Percentiles rank a stretch among this genome's conserved stretches.
These are phyloP conservation scores for Australoheros scitulus DNA, from an alignment of 2,113 vertebrate species.

Conservation along the genomic window DNA sequence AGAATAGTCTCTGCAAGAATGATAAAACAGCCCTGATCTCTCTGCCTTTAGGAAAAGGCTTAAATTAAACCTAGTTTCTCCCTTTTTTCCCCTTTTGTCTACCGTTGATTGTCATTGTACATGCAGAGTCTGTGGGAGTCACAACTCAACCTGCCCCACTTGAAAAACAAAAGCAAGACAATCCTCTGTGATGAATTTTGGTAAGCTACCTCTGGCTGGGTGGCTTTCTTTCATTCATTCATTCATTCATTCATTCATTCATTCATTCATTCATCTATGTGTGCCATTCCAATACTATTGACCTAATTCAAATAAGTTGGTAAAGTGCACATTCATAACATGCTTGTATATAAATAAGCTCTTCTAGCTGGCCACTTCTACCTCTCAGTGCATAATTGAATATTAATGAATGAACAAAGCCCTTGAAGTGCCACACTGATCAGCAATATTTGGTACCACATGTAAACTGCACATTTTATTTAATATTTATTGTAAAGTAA, in stretches of 20 bases:
- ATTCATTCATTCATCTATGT: no score
- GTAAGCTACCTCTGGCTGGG: no score
- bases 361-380: not conserved
- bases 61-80: not conserved
- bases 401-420: not conserved
- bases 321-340: not conserved
- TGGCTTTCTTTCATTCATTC: no score
- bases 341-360: not conserved
- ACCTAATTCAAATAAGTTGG: slow-evolving; percentile 13
- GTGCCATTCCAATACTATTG: not conserved
- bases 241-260: not conserved
- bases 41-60: not conserved
- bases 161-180: not conserved
- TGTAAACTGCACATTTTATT: not conserved
- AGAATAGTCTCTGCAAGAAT: not conserved
- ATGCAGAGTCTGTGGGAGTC: not conserved
- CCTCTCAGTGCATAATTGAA: not conserved
- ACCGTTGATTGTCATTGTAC: not conserved
- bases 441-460: not conserved
- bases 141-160: not conserved
- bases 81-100: not conserved
- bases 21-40: not conserved
- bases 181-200: not conserved
- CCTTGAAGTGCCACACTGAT: not conserved
- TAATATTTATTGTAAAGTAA: not conserved